Base-by-base conservation (phyloP, 2,113 vertebrate genomes). In the Dendropsophus ebraccatus region DNA sequence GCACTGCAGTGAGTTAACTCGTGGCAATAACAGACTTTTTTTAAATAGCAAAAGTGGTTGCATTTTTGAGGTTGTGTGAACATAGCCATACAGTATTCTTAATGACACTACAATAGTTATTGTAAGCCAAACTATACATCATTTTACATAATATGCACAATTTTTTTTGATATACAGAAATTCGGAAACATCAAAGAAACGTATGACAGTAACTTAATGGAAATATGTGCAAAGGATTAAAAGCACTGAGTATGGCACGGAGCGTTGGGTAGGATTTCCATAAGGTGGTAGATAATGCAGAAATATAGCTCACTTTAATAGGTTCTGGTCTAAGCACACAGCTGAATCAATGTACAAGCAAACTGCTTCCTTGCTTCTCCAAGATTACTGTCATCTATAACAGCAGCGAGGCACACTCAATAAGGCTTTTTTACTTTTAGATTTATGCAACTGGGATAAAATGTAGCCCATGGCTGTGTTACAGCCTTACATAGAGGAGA, bases 291-390 rank as follows among this genome's bases (percentile, higher is more conserved):
- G 60, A 69, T 82, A 82, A 82, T 62, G 58, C 47, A 32, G 65
- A 82, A 82, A 82, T 69, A 82, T 69, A 69, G 58, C 62, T 35
- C 60, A 41, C 19, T 54, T 23, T 85, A 78, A 41, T 78, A 78
- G 83, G 67, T 54, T 69, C 58, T 78, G 45, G 75, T 78, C 45
- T 78, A 37, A 69, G 65, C 52, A 89, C 19, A 81, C 35, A 25
- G 1, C 80, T 28, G 50, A 84, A 81, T 87, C 50, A 72, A 74
- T 73, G 52, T 72, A 80, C 65, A 41, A 13, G 16, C 45, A 76
- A 88, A 89, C 19, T n/a, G 87, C 72, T 82, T 0, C 0, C 76
- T 87, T 80, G 56, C 81, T 54, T 83, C 58, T 73, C 35, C 54
- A 41, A 83, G 32, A 74, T 65, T 4, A 81, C 3, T 16, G 12